Conservation (phyloP, 2,888 invertebrate genomes). For the Chrysolina haemoptera region DNA sequence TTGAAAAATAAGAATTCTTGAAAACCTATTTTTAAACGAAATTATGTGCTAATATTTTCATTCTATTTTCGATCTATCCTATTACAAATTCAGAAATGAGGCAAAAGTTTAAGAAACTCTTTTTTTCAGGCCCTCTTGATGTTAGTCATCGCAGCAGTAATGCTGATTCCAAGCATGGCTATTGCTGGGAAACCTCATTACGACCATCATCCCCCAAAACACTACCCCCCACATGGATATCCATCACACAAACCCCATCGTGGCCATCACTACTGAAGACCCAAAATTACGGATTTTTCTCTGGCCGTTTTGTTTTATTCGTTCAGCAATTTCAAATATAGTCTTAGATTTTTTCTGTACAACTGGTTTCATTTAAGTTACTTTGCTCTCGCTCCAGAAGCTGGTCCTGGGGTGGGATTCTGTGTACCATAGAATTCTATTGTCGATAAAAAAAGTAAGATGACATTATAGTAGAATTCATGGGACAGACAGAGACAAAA, state of each 20-base stretch:
- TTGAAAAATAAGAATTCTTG: no score
- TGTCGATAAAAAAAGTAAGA: no score
- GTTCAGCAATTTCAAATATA: not conserved
- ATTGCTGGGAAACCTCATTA: not conserved
- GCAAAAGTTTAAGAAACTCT: not conserved
- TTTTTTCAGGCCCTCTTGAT: constrained; percentile 13
- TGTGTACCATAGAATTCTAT: no score
- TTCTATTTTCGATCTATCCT: no score
- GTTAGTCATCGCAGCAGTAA: constrained; percentile 2
- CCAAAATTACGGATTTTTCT: not conserved
- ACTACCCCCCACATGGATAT: not conserved
- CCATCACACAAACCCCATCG: not conserved
- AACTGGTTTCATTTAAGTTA: not conserved
- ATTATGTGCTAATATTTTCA: no score
- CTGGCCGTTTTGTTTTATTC: not conserved
- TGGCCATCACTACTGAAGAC: no score
- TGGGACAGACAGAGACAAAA: no score
- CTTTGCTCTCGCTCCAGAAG: not conserved
- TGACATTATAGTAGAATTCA: no score
- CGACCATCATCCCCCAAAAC: not conserved
- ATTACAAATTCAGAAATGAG: no score
- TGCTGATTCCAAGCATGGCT: not conserved
- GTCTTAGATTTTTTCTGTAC: not conserved
- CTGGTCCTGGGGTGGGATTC: no score
- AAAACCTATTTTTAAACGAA: no score